Evolutionary conservation across 2,888 invertebrate genomes (phyloP).

Genomic region (Pammene fasciana): DNA sequence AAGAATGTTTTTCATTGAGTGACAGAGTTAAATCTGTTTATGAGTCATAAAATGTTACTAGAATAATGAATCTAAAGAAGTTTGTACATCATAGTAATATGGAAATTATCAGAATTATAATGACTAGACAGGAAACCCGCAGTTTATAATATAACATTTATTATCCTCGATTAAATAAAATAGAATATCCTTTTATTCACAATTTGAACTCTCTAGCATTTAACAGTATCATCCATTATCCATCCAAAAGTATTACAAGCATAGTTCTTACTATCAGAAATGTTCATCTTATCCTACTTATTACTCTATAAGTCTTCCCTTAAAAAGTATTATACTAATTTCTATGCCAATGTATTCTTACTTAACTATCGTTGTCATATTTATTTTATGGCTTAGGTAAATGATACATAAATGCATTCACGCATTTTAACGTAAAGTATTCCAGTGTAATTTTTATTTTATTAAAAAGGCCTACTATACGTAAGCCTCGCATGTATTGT

Average conservation of each 20-base stretch:
- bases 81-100: no score
- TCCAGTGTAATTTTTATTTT: neutral
- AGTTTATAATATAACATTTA: no score
- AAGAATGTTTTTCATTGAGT: no score
- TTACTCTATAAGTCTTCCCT: neutral
- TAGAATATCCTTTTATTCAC: no score
- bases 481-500: constrained; percentile 9
- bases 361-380: neutral
- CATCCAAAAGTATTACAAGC: neutral
- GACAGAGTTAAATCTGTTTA: no score
- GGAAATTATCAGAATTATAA: no score
- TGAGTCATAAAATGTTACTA: no score
- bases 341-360: neutral
- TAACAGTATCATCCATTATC: neutral
- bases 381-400: neutral
- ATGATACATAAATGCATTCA: neutral
- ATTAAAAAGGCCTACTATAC: constrained; percentile 17
- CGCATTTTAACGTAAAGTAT: neutral
- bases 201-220: no score
- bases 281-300: neutral
- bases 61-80: no score
- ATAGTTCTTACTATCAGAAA: neutral
- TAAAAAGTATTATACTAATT: neutral
- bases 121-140: no score
- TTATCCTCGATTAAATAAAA: no score